Base-by-base conservation (phyloP, 2,888 invertebrate species). In the Xylota sylvarum region DNA sequence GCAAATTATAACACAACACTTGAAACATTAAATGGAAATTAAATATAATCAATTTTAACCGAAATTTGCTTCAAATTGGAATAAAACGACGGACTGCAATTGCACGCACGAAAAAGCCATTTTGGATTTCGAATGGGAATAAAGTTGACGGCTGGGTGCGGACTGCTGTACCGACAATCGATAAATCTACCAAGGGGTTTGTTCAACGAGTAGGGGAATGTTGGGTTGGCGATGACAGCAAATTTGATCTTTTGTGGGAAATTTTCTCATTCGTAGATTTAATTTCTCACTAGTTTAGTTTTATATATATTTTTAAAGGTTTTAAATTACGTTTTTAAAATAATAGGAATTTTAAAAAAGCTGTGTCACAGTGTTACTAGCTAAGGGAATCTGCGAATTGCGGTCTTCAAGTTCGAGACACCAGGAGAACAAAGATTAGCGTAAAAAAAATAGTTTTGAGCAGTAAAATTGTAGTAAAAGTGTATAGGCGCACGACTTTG, bases 21-120 rank as follows among this genome's bases (percentile, higher is more conserved):
- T 73, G 64, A 82, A 82, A 62, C 43, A 73, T n/a, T 23, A 5
- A 14, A 43, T 7, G 7, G 2, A 48, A 14, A 72, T 52, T 5
- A n/a, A 23, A 19, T 0, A 48, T 4, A 23, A 23, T 23, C 23
- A 3, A 40, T 65, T 46, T 56, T 14, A 9, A n/a, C 30, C 7
- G 27, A 23, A 72, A 69, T 67, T 58, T 12, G 1, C 2, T 10
- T 52, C 1, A 77, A 85, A 67, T 46, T 7, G 14, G 9, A 17
- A 27, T 55, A 77, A 80, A 14, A 77, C 30, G 10, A 48, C 64
- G 17, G 56, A 48, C 7, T 17, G 6, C 35, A 35, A 32, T 10
- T 30, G 40, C 30, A 17, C 14, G 37, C 81, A 62, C 77, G 50
- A 73, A 77, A 78, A 55, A 46, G 82, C 86, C 86, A 86, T 86